phyloP scores from a whole-genome alignment of 2,797 vertebrate genomes.

The Pterois miles region DNA sequence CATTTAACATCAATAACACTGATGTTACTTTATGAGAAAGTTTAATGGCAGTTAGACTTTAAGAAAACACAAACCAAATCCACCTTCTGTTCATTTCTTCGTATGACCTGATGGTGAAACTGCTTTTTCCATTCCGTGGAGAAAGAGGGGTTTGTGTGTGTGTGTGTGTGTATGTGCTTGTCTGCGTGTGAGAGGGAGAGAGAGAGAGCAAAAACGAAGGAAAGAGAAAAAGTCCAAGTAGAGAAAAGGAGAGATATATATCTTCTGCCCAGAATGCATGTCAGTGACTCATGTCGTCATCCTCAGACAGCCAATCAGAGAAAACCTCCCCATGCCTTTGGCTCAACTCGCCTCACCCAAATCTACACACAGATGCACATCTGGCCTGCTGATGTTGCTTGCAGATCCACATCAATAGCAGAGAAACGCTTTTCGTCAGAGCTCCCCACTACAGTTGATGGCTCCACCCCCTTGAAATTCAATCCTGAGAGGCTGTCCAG shows the following conservation, averaged over 20 bases:
- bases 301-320: slow-evolving; percentile 27
- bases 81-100: slow-evolving; percentile 16
- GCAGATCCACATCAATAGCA: slow-evolving; percentile 21
- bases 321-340: not conserved
- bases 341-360: not conserved
- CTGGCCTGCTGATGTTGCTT: slow-evolving; percentile 44
- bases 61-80: slow-evolving; percentile 3
- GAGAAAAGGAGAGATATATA: not conserved
- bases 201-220: not conserved
- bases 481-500: slow-evolving; percentile 17
- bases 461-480: not conserved
- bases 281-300: slow-evolving; percentile 27
- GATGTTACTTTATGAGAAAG: not conserved
- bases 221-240: not conserved
- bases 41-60: not conserved
- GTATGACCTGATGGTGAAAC: slow-evolving; percentile 32
- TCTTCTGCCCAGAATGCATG: not conserved
- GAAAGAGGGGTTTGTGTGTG: not conserved
- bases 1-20: too few species aligned
- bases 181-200: not conserved
- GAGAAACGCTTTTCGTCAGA: slow-evolving; percentile 9
- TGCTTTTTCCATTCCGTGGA: slow-evolving; percentile 48
- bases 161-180: not conserved
- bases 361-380: slow-evolving; percentile 32
- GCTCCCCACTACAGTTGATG: not conserved